A percentile compares a stretch with the other conserved stretches of the same genome.
Conservation (phyloP, 2,797 vertebrate species). For the Sebastes cheni region DNA sequence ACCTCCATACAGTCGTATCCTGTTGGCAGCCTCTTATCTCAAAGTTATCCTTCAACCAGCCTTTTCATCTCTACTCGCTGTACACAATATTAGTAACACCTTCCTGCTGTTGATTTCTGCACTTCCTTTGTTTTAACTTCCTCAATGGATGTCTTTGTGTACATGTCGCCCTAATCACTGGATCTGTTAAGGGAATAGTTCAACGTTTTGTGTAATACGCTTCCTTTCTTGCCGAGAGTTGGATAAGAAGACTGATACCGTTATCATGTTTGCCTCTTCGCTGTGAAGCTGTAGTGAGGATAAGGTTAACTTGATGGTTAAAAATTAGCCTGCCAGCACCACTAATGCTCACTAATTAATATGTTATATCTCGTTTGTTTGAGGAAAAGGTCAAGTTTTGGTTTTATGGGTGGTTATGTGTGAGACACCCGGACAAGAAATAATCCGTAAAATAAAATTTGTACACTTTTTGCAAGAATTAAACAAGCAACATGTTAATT, state of each 20-base stretch:
- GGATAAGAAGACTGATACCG: not conserved
- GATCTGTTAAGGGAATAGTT: not conserved
- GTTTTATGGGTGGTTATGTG: not conserved
- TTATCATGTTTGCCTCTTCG: not conserved
- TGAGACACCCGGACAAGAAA: not conserved
- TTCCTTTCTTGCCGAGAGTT: not conserved
- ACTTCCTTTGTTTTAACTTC: not conserved
- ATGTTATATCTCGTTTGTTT: not conserved
- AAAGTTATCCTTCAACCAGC: slow-evolving; percentile 59
- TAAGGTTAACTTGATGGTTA: not conserved
- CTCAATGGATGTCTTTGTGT: not conserved
- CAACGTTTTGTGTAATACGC: not conserved
- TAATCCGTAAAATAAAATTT: not conserved
- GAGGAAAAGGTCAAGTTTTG: not conserved
- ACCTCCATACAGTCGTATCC: not conserved
- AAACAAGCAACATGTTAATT: not conserved
- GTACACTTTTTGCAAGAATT: not conserved
- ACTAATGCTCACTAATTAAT: not conserved
- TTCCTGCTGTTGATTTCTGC: slow-evolving; percentile 15
- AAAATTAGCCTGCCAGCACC: not conserved
- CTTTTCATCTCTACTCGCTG: slow-evolving; percentile 6
- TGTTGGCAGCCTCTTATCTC: slow-evolving; percentile 57
- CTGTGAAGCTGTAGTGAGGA: not conserved
- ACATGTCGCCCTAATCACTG: not conserved
- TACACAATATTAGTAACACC: slow-evolving; percentile 3